These are phyloP conservation scores for Ursus arctos DNA, from an alignment of 2,113 vertebrate genomes.

Conservation along the genomic window DNA sequence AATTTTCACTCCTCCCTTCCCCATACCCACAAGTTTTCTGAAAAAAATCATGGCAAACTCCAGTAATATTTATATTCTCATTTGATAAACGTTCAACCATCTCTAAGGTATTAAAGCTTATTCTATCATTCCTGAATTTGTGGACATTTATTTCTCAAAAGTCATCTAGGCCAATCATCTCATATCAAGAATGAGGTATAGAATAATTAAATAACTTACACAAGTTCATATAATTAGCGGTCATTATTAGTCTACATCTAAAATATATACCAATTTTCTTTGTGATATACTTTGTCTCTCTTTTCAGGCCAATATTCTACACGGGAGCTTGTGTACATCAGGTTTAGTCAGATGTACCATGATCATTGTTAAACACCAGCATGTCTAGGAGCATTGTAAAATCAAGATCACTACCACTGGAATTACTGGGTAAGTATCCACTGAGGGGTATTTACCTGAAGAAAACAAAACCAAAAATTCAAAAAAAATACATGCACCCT, in stretches of 20 bases:
- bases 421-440: background rate
- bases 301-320: conserved; percentile 26
- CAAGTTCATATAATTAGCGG: background rate
- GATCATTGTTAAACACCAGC: background rate
- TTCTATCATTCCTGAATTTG: conserved; percentile 17
- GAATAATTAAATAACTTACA: background rate
- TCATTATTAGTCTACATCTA: background rate
- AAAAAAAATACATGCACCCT: background rate
- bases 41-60: conserved; percentile 38
- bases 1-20: conserved; percentile 24
- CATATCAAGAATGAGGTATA: background rate
- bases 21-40: background rate
- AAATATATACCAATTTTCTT: background rate
- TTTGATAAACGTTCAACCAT: conserved; percentile 11
- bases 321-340: background rate
- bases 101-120: background rate
- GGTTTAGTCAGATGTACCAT: background rate
- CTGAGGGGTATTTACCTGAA: background rate
- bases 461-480: background rate
- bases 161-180: background rate
- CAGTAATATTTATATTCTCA: background rate
- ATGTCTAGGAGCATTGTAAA: background rate
- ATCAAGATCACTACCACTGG: background rate
- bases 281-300: background rate
- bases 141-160: conserved; percentile 20